These are phyloP conservation scores for Lithosia quadra DNA, from an alignment of 2,888 invertebrate species.

Conservation along the genomic window DNA sequence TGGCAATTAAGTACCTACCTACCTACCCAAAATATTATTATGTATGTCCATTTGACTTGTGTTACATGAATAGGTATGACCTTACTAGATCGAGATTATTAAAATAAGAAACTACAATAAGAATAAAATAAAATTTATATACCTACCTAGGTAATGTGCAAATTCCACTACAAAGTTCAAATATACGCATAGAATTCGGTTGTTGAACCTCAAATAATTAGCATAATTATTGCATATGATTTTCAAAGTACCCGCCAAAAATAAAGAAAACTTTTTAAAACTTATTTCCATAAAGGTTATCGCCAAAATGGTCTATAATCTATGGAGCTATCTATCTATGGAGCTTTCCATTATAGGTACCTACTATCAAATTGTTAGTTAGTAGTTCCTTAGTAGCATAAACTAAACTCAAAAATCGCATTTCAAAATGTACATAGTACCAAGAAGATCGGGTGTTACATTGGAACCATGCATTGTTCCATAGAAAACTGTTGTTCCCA, in stretches of 20 bases:
- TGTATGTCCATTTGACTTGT: not conserved
- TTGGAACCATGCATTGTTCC: not conserved
- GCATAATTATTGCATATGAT: not conserved
- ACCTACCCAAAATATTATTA: not conserved
- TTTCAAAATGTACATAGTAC: not conserved
- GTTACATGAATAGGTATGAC: not conserved
- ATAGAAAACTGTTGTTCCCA: not conserved
- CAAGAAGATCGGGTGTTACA: not conserved
- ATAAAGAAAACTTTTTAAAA: not conserved
- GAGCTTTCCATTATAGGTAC: not conserved
- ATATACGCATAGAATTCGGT: not conserved
- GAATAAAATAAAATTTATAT: not conserved
- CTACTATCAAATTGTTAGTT: not conserved
- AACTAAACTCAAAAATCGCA: not conserved
- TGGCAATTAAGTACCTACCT: not conserved
- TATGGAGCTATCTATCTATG: too few species aligned
- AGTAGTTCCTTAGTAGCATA: not conserved
- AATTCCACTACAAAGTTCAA: not conserved
- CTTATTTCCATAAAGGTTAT: not conserved
- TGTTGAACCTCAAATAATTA: not conserved
- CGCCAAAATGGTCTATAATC: not conserved
- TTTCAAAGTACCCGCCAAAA: not conserved
- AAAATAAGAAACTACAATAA: not conserved
- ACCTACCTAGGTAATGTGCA: too few species aligned
- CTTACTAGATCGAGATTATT: slow-evolving; percentile 14